These are phyloP conservation scores for Pristionchus entomophagus DNA, from an alignment of 2,888 invertebrate species.

Conservation along the genomic window DNA sequence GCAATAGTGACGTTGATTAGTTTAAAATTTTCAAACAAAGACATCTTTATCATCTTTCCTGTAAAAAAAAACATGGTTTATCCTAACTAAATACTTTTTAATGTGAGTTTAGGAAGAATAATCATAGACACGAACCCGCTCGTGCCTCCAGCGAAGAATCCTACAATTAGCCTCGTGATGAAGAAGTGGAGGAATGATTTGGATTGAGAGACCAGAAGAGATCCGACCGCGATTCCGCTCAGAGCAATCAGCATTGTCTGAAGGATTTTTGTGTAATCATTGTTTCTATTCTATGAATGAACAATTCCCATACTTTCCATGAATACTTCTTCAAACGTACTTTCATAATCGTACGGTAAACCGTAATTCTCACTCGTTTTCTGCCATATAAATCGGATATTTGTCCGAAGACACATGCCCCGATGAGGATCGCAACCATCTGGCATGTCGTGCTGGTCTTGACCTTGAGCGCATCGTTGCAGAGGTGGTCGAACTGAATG, in stretches of 20 bases:
- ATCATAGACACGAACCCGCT: conserved; percentile 43
- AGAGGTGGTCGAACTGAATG: conserved; percentile 62
- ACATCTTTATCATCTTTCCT: neutral
- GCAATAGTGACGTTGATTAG: neutral
- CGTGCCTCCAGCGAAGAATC: conserved; percentile 53
- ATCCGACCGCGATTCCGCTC: conserved; percentile 45
- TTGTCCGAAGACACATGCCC: conserved; percentile 69
- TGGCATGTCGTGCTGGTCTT: conserved; percentile 65
- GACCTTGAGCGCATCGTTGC: conserved; percentile 55
- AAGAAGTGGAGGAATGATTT: conserved; percentile 41
- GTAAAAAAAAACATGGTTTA: neutral
- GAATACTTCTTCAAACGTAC: no score
- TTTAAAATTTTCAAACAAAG: neutral
- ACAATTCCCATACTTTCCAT: no score
- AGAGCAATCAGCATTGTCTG: conserved; percentile 47
- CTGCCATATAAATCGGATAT: conserved; percentile 69
- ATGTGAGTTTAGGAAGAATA: no score
- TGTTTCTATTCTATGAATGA: no score
- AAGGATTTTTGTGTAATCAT: no score
- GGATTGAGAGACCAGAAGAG: conserved; percentile 21
- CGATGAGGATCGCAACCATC: conserved; percentile 68
- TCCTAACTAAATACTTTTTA: no score
- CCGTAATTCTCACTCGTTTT: conserved; percentile 45
- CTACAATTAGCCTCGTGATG: conserved; percentile 43
- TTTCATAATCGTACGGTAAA: no score